Conservation (phyloP, 2,888 invertebrate species). For the Marasmarcha lunaedactyla region DNA sequence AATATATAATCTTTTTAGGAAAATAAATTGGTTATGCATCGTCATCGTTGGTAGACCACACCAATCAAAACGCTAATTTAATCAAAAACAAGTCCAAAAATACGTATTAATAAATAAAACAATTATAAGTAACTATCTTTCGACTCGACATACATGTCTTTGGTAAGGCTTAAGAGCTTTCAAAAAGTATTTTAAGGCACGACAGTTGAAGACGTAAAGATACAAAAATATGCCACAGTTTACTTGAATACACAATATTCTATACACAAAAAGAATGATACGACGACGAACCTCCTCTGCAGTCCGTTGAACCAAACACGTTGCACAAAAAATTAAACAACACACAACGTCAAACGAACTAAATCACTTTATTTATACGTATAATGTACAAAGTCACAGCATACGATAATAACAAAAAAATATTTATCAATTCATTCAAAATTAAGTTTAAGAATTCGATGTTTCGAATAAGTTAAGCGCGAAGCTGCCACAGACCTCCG, state of each 20-base stretch:
- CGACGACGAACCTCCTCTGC: conserved; percentile 61
- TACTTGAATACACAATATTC: conserved; percentile 45
- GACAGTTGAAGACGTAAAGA: no score
- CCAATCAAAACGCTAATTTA: no score
- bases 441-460: conserved; percentile 26
- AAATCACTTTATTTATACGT: conserved; percentile 36
- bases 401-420: conserved; percentile 2
- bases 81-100: no score
- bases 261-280: conserved; percentile 41
- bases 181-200: no score
- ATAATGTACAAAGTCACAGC: conserved; percentile 23
- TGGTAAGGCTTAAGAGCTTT: no score
- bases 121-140: no score
- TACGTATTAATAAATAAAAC: no score
- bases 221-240: conserved; percentile 38
- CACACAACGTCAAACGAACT: conserved; percentile 29
- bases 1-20: no score
- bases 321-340: conserved; percentile 62
- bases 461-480: conserved; percentile 40
- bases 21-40: no score
- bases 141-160: no score
- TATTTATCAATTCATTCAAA: conserved; percentile 11
- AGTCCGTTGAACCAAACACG: conserved; percentile 70
- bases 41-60: no score
- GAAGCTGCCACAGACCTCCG: conserved; percentile 37